phyloP scores from a whole-genome alignment of 2,888 invertebrate genomes.

The Oligia latruncula region DNA sequence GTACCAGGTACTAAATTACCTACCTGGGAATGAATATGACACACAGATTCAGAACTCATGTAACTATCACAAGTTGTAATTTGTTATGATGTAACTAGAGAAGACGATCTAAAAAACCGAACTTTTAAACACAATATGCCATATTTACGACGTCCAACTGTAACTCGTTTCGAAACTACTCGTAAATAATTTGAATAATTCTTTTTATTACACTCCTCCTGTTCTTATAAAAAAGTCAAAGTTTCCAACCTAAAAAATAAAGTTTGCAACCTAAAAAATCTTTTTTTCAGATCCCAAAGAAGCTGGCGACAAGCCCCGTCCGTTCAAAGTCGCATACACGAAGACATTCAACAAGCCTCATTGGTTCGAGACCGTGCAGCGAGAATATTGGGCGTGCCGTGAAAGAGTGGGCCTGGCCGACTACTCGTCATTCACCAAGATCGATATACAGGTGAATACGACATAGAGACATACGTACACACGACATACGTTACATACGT shows the following conservation, averaged over 20 bases:
- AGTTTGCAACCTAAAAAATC: neutral
- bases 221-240: neutral
- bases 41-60: too few relatives aligned
- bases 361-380: constrained; percentile 97
- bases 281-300: constrained; percentile 82
- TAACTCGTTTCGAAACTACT: neutral
- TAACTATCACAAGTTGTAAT: neutral
- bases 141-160: neutral
- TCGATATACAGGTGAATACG: constrained; percentile 95
- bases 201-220: neutral
- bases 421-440: constrained; percentile 99
- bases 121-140: neutral
- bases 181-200: neutral
- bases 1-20: neutral
- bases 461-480: too few relatives aligned
- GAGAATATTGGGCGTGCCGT: constrained; percentile 98
- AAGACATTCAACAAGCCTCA: constrained; percentile 97
- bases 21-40: too few relatives aligned
- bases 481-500: too few relatives aligned
- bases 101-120: too few relatives aligned
- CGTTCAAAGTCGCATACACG: constrained; percentile 93
- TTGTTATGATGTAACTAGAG: too few relatives aligned
- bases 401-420: constrained; percentile 98
- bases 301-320: constrained; percentile 71
- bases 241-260: neutral